phyloP scores from a whole-genome alignment of 2,113 vertebrate genomes.

The Cercocebus atys region DNA sequence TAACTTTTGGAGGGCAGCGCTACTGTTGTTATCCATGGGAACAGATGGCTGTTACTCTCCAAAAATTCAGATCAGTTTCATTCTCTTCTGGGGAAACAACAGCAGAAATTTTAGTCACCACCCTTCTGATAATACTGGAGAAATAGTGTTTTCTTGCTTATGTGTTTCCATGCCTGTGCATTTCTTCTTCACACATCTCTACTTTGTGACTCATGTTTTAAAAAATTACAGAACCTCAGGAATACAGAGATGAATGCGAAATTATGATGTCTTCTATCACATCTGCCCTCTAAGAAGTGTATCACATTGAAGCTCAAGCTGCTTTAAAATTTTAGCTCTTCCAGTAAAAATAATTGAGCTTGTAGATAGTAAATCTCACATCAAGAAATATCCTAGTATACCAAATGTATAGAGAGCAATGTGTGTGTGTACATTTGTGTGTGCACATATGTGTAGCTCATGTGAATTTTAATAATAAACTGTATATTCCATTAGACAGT shows the following conservation, averaged over 20 bases:
- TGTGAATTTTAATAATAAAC: background rate
- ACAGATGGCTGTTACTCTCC: background rate
- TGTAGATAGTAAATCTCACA: background rate
- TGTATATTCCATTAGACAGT: background rate
- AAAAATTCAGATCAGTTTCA: background rate
- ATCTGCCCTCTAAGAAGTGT: background rate
- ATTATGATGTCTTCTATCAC: background rate
- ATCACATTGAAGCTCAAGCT: background rate
- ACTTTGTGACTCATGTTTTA: background rate
- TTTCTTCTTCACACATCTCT: background rate
- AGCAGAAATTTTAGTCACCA: background rate
- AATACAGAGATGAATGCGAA: background rate
- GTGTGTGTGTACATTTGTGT: background rate
- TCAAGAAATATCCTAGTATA: background rate
- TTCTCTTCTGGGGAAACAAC: conserved; percentile 14
- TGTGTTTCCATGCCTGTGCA: background rate
- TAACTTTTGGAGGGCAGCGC: background rate
- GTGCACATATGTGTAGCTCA: background rate
- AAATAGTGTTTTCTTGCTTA: background rate
- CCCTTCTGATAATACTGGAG: background rate
- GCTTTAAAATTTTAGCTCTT: background rate
- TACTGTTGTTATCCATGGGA: background rate
- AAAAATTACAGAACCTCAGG: background rate
- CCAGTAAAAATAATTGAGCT: background rate
- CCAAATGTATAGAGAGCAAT: background rate